Percentiles rank a stretch among this genome's conserved stretches.
These are phyloP conservation scores for Sminthopsis crassicaudata DNA, from an alignment of 2,113 vertebrate species.

Conservation along the genomic window DNA sequence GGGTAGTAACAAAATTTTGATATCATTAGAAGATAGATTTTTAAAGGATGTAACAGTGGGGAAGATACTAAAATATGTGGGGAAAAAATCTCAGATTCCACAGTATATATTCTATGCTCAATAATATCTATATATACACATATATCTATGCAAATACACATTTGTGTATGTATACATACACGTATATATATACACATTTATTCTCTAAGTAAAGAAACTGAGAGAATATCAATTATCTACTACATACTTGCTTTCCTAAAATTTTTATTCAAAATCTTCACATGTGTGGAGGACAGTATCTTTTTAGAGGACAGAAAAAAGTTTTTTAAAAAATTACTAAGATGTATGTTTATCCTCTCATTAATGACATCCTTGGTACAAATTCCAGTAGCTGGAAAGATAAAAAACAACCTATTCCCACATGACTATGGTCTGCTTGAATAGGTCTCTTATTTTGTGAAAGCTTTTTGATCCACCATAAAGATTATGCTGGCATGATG, in stretches of 20 bases:
- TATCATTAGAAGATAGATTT: not conserved
- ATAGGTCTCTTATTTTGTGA: not conserved
- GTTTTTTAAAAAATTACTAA: not conserved
- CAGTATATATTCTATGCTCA: no score
- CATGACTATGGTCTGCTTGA: not conserved
- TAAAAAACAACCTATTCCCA: not conserved
- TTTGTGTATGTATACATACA: no score
- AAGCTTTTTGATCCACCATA: not conserved
- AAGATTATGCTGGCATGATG: not conserved
- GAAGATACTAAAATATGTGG: not conserved
- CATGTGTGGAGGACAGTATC: not conserved
- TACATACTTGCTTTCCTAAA: not conserved
- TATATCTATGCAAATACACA: no score
- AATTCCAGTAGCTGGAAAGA: not conserved
- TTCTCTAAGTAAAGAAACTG: not conserved
- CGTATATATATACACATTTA: no score
- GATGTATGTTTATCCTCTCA: not conserved
- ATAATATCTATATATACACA: no score
- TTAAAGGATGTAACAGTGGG: not conserved
- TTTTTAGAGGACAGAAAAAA: not conserved
- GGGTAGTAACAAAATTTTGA: not conserved
- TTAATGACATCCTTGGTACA: not conserved
- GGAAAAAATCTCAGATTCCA: not conserved
- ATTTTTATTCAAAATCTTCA: not conserved
- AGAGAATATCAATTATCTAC: not conserved